Evolutionary conservation across 2,797 vertebrate genomes (phyloP).

Genomic region (Coranthus polyacanthus): DNA sequence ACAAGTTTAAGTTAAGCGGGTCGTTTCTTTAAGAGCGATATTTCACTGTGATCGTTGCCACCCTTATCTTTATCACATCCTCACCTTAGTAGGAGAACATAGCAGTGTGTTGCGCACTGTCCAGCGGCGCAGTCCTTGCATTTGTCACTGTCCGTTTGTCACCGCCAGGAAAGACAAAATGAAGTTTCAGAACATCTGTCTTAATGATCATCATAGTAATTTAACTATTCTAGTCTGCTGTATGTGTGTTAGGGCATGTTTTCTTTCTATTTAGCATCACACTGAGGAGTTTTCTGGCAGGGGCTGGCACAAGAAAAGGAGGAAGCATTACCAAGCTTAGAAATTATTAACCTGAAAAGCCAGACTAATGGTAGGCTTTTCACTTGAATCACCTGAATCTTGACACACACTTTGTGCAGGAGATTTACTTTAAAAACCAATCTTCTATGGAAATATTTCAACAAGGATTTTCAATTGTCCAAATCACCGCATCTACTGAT

Average conservation of each 20-base stretch:
- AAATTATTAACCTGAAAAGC: background rate
- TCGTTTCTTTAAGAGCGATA: constrained; percentile 69
- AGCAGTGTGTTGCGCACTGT: constrained; percentile 85
- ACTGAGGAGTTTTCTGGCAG: background rate
- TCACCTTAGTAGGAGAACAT: constrained; percentile 85
- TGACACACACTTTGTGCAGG: too few species aligned
- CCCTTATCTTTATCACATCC: constrained; percentile 80
- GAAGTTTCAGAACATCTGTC: constrained; percentile 80
- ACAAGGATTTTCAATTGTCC: too few species aligned
- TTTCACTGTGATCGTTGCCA: constrained; percentile 83
- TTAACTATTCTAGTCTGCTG: constrained; percentile 36
- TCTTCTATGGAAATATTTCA: too few species aligned
- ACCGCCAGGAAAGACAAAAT: constrained; percentile 79
- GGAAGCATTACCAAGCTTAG: constrained; percentile 7
- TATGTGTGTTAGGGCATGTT: background rate
- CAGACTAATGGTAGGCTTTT: background rate
- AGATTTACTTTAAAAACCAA: too few species aligned
- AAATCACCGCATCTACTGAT: too few species aligned
- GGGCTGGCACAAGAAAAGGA: too few species aligned
- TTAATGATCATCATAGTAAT: constrained; percentile 68
- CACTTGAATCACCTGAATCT: too few species aligned
- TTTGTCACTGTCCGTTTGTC: constrained; percentile 81
- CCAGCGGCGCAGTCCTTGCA: constrained; percentile 84
- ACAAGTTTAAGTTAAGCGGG: constrained; percentile 62
- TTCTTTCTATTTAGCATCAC: constrained; percentile 17